Percentiles rank a stretch among this genome's conserved stretches.
phyloP scores from a whole-genome alignment of 1,140 invertebrate genomes.

The Geopemphigus sp. region DNA sequence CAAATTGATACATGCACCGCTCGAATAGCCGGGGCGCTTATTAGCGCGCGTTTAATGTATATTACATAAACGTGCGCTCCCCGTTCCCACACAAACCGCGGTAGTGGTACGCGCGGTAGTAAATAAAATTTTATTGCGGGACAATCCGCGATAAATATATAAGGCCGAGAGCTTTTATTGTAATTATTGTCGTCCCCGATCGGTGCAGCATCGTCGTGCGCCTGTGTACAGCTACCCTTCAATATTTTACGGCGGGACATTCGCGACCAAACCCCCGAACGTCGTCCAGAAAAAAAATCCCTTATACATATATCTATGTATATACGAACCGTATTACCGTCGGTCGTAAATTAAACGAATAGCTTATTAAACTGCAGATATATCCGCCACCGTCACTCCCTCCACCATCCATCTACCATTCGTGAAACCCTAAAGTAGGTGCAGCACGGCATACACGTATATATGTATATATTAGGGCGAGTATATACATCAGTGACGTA shows the following conservation, averaged over 20 bases:
- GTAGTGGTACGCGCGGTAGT: neutral
- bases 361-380: slow-evolving; percentile 42
- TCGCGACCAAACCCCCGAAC: neutral
- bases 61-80: neutral
- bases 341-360: slow-evolving; percentile 47
- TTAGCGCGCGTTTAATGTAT: neutral
- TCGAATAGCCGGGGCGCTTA: neutral
- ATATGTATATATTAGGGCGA: slow-evolving; percentile 11
- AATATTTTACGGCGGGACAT: slow-evolving; percentile 32
- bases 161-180: slow-evolving; percentile 39
- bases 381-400: neutral
- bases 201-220: slow-evolving; percentile 5
- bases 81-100: neutral
- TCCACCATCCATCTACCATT: neutral
- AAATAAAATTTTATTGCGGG: slow-evolving; percentile 43
- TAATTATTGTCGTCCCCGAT: slow-evolving; percentile 40
- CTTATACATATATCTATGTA: slow-evolving; percentile 2
- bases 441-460: too few relatives aligned
- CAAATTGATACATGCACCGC: slow-evolving; percentile 2
- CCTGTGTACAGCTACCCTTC: neutral
- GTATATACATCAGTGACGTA: neutral
- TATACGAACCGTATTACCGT: slow-evolving; percentile 18
- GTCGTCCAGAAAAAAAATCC: slow-evolving; percentile 4
- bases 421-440: too few relatives aligned
- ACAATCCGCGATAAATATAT: slow-evolving; percentile 32